Evolutionary conservation across 2,113 vertebrate species (phyloP), one percentile per base, ranked within the genome.

Genomic region (Takifugu bimaculatus): DNA sequence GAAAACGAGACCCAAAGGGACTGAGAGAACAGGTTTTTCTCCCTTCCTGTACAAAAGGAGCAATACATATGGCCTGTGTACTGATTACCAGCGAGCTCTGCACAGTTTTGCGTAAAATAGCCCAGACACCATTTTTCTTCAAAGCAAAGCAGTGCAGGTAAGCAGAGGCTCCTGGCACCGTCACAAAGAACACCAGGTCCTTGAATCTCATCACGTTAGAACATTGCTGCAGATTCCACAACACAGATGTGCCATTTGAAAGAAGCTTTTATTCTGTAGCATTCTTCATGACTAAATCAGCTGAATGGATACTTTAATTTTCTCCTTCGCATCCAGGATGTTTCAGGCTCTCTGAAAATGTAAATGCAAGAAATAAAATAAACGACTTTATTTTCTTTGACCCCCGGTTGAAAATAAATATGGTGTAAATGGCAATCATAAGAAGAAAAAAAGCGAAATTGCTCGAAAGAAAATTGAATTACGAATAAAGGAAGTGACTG

Each of bases 1-100:
- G 32, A 63, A 65, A 60, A 56, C 11, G 53, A 62, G 71, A 39
- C 49, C 47, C 26, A 44, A 20, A 26, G 55, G 50, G 26, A 48
- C 59, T 55, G 39, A 25, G 6, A 54, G 39, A 63, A 52, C 29
- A 26, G 26, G 59, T 61, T 67, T 71, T 76, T 51, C 26, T 61
- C 15, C 32, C 26, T 48, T n/a, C 43, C 50, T 59, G 44, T 65
- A 70, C 71, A 82, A 11, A 39, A 39, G 79, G 62, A 59, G 63
- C 75, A 80, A 82, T 79, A 85, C 80, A 84, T 78, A 68, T 78
- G 71, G 74, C 60, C 75, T 69, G 71, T 74, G 70, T 78, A 72
- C 77, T 85, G 75, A 84, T 88, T 84, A 85, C 72, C 69, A 71
- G 54, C 62, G 44, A 70, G 65, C 74, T 51, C 62, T 53, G 60